These are phyloP conservation scores for Petrophora chlorosata DNA, from an alignment of 2,888 invertebrate genomes.

Conservation along the genomic window DNA sequence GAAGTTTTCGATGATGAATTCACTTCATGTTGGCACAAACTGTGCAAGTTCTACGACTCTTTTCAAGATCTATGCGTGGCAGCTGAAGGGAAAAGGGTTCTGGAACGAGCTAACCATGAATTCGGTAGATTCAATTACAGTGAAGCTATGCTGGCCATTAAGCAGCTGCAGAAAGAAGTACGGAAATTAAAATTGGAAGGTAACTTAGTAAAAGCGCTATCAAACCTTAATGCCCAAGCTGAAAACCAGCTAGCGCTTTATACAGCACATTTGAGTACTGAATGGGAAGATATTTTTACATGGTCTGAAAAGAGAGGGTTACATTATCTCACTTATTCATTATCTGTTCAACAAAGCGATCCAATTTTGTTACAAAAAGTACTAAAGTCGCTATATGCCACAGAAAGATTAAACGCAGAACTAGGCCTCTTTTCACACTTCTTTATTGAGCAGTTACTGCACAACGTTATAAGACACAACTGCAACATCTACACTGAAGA, in stretches of 20 bases:
- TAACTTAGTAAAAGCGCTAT: conserved; percentile 57
- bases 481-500: conserved; percentile 77
- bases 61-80: conserved; percentile 59
- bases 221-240: conserved; percentile 59
- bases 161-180: conserved; percentile 54
- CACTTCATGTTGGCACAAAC: conserved; percentile 49
- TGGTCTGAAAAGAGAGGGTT: conserved; percentile 71
- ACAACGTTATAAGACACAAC: conserved; percentile 69
- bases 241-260: conserved; percentile 71
- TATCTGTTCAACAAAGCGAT: conserved; percentile 74
- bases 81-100: conserved; percentile 59
- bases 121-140: conserved; percentile 64
- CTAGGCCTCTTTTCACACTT: conserved; percentile 73
- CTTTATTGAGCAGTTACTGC: conserved; percentile 67
- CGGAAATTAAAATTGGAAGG: conserved; percentile 60
- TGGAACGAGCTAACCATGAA: conserved; percentile 69
- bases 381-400: conserved; percentile 66
- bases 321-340: conserved; percentile 61
- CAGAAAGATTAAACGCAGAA: conserved; percentile 70
- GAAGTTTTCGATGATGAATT: conserved; percentile 59
- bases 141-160: conserved; percentile 62
- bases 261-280: conserved; percentile 67
- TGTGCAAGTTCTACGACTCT: conserved; percentile 49
- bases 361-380: conserved; percentile 64
- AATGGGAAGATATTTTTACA: conserved; percentile 75